Percentiles rank a stretch among this genome's conserved stretches.
Conservation (phyloP, 2,797 vertebrate species). For the Alauda arvensis region DNA sequence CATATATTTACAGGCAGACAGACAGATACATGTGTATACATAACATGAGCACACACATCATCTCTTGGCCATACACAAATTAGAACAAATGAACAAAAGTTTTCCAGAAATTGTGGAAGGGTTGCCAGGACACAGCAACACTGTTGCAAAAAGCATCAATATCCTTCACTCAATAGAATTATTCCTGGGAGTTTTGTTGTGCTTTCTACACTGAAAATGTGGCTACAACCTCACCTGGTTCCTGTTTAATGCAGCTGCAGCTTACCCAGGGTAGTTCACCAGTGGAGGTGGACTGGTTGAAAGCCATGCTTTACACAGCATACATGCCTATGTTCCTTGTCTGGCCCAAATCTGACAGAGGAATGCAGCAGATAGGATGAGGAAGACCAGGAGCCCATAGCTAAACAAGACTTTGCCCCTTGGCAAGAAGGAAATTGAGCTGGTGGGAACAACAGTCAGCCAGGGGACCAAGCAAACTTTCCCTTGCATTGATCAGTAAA, state of each 20-base stretch:
- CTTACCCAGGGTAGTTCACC: not conserved
- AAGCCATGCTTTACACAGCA: not conserved
- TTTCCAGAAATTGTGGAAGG: not conserved
- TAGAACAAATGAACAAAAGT: not conserved
- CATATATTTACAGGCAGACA: not conserved
- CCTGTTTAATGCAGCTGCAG: not conserved
- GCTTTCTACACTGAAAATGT: not conserved
- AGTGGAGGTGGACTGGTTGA: not conserved
- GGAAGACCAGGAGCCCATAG: not conserved
- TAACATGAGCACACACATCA: not conserved
- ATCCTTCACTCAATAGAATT: not conserved
- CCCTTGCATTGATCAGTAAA: not conserved
- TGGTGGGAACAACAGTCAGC: not conserved
- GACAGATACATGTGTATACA: not conserved
- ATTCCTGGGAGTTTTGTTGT: not conserved
- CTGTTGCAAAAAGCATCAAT: not conserved
- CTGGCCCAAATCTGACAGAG: not conserved
- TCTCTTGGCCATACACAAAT: not conserved
- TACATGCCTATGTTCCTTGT: not conserved
- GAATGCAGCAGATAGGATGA: not conserved
- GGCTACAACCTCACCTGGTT: not conserved
- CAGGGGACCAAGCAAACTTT: not conserved
- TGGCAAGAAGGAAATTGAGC: not conserved
- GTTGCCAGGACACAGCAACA: not conserved
- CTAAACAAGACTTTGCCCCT: not conserved